Evolutionary conservation across 2,888 invertebrate genomes (phyloP), one percentile per base, ranked within the genome.

Genomic region (Andrena bucephala): DNA sequence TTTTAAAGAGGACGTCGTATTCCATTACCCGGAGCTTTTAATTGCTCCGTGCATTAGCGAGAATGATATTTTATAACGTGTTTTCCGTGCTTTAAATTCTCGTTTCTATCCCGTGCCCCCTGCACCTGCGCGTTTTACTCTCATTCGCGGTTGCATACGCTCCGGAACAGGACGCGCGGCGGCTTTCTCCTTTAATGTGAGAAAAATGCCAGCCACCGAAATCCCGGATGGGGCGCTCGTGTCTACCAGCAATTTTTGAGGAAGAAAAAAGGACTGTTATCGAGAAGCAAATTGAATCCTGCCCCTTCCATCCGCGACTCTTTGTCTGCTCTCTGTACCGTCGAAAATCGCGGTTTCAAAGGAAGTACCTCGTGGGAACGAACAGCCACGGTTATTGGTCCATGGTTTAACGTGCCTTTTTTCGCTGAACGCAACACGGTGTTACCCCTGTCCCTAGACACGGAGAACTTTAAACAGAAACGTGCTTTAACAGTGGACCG

Each of bases 361-460:
- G 42, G 66, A 42, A 71, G 76, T 29, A 42, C 62, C 76, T 36
- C 70, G 31, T 70, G 76, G 70, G 54, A 66, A 62, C 70, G 76
- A 70, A 42, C 66, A 33, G n/a, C 5, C 29, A 76, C 63, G 80
- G 66, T 76, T 80, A 80, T 76, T 57, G 75, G 62, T 66, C 60
- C 50, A n/a, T 60, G 59, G 59, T 60, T 75, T 65, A 54, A 20
- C 66, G 59, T n/a, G n/a, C 29, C 33, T 68, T 50, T 65, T 75
- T 50, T 27, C 33, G 27, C 27, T 33, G 63, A 36, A 16, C 57
- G 29, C 16, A 52, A 50, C 36, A 63, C 74, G 48, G 24, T 66
- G 59, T 27, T 31, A 57, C 27, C 52, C 59, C 50, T 16, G 48
- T 33, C 68, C 63, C n/a, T 20, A 24, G 29, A 70, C 24, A 27